Base-by-base conservation (phyloP, 2,797 vertebrate genomes). In the Chloroceryle inda region DNA sequence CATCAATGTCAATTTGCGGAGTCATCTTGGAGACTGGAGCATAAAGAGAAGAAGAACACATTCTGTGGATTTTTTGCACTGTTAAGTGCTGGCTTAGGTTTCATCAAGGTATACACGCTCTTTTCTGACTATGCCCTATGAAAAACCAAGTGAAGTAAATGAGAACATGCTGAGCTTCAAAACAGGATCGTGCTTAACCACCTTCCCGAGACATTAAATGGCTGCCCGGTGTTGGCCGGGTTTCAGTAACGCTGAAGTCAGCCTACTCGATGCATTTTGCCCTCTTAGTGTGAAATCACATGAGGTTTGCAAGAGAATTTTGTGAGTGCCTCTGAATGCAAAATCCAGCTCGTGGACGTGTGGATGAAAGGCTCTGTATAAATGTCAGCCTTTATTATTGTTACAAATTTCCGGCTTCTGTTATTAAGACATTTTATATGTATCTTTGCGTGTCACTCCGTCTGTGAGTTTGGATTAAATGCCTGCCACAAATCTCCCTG, bases 331-430 rank as follows among this genome's bases (percentile, higher is more conserved):
- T 94, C 74, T 76, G 94, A 94, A 73, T 78, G 72, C 83, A 89
- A 63, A 95, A 77, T 68, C 44, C 80, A 77, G 77, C 77, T 69
- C 64, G 77, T 69, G 61, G 96, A 95, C 83, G 80, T 92, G 84
- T 72, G 90, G 88, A 94, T 92, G 94, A 96, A 96, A 95, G 90
- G 85, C 77, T 93, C 83, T 85, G 93, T 85, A 80, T 89, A 95
- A 95, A 95, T 96, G 95, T 96, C 95, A 97, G 74, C 90, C 68
- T 92, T 79, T 95, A 96, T 97, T 95, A 96, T 96, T 88, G 92
- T 95, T 94, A 91, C 56, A 3, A 94, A 96, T 96, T 96, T 97
- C 96, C 94, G 68, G 96, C 96, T 96, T 92, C 96, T 97, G 96
- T 95, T 97, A 95, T 94, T 94, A 94, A 95, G 96, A 89, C 53